Percentiles rank a stretch among this genome's conserved stretches.
These are phyloP conservation scores for Drosophila cognata DNA, from an alignment of 2,888 invertebrate species.

Conservation along the genomic window DNA sequence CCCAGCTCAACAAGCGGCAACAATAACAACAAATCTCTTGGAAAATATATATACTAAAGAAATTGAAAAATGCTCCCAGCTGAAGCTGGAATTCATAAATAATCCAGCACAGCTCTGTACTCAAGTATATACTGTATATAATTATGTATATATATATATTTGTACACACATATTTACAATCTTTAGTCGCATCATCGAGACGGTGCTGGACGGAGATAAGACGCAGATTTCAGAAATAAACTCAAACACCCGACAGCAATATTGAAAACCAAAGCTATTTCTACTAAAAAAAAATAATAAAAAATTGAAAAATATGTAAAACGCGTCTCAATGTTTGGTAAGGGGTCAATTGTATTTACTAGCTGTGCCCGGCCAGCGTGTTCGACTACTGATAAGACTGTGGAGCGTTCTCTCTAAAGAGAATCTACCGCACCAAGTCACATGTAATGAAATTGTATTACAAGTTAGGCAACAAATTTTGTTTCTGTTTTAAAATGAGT, in stretches of 20 bases:
- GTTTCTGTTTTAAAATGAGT: neutral
- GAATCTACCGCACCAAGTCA: conserved; percentile 13
- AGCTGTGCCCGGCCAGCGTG: conserved; percentile 21
- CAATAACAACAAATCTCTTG: conserved; percentile 25
- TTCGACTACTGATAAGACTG: conserved; percentile 40
- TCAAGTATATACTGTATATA: conserved; percentile 4
- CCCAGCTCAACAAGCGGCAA: conserved; percentile 5
- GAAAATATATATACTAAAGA: conserved; percentile 35
- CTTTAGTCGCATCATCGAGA: conserved; percentile 60
- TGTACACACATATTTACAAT: conserved; percentile 24
- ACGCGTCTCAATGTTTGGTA: conserved; percentile 34
- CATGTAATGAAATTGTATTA: conserved; percentile 20
- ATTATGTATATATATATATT: neutral
- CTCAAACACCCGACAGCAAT: conserved; percentile 15
- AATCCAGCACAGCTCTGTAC: conserved; percentile 20
- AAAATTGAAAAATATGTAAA: conserved; percentile 33
- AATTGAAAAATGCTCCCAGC: conserved; percentile 41
- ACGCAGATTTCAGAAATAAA: conserved; percentile 37
- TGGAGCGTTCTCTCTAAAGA: neutral
- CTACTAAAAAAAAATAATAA: conserved; percentile 10
- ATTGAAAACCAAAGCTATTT: conserved; percentile 27
- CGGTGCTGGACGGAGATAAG: conserved; percentile 50
- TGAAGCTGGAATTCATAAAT: conserved; percentile 45
- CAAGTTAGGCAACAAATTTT: neutral
- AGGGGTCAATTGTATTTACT: conserved; percentile 61